Evolutionary conservation across 2,888 invertebrate species (phyloP).

Genomic region (Tipula unca): DNA sequence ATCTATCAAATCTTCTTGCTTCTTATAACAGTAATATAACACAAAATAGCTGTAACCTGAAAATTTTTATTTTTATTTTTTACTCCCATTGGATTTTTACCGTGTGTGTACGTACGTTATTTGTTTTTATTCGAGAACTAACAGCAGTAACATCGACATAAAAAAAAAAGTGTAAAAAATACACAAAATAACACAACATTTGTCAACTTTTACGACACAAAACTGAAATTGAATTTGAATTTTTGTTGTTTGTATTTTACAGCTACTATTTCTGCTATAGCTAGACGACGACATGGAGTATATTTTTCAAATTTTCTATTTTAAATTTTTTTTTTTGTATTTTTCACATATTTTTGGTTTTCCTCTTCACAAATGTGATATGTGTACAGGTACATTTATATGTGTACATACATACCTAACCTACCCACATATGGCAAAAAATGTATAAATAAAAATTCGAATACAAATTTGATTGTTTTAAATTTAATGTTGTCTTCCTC

Average conservation of each 20-base stretch:
- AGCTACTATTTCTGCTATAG: background rate
- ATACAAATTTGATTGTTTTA: background rate
- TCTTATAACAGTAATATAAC: background rate
- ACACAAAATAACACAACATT: background rate
- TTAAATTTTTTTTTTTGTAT: background rate
- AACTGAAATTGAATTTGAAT: constrained; percentile 14
- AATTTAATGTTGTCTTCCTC: background rate
- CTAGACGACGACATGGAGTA: background rate
- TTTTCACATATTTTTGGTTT: background rate
- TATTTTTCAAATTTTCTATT: background rate
- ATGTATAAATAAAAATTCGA: background rate
- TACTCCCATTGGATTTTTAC: background rate
- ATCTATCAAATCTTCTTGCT: constrained; percentile 3
- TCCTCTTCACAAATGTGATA: background rate
- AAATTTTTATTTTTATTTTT: background rate
- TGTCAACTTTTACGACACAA: constrained; percentile 1
- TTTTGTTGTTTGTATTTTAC: background rate
- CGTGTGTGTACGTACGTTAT: background rate
- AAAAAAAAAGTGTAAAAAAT: constrained; percentile 9
- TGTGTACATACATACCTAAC: background rate
- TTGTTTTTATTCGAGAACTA: constrained; percentile 8
- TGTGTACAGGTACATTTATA: background rate
- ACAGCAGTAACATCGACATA: background rate
- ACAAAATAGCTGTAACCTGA: background rate
- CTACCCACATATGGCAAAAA: background rate